Conservation (phyloP, 2,797 vertebrate species). For the Peromyscus attwateri region DNA sequence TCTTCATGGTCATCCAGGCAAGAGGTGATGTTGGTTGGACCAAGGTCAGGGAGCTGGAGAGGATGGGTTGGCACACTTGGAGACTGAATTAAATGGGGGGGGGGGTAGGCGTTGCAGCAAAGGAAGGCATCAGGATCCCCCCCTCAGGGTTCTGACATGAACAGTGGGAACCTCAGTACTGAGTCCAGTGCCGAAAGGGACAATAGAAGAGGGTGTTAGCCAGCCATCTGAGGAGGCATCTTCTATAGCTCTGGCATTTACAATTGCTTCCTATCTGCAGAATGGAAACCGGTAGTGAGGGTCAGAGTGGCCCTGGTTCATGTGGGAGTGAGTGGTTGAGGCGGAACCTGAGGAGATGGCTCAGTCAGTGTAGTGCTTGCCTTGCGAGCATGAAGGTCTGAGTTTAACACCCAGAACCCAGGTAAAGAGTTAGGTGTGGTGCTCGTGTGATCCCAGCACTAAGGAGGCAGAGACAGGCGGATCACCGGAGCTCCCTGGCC, state of each 20-base stretch:
- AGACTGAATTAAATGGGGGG: neutral
- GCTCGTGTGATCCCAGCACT: neutral
- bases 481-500: neutral
- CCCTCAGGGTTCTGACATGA: neutral
- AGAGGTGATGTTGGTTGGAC: neutral
- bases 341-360: neutral
- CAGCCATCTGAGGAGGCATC: neutral
- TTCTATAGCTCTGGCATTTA: neutral
- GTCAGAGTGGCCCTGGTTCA: neutral
- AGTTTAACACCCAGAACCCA: neutral
- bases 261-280: neutral
- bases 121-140: rapidly evolving
- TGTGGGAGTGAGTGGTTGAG: neutral
- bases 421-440: neutral
- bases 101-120: neutral
- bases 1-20: neutral
- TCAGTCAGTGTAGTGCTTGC: neutral
- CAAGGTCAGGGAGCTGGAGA: neutral
- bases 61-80: neutral
- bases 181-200: neutral
- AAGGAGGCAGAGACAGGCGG: neutral
- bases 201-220: neutral
- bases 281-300: neutral
- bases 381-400: neutral
- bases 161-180: neutral